Conservation (phyloP, 2,888 invertebrate species). For the Laspeyria flexula region DNA sequence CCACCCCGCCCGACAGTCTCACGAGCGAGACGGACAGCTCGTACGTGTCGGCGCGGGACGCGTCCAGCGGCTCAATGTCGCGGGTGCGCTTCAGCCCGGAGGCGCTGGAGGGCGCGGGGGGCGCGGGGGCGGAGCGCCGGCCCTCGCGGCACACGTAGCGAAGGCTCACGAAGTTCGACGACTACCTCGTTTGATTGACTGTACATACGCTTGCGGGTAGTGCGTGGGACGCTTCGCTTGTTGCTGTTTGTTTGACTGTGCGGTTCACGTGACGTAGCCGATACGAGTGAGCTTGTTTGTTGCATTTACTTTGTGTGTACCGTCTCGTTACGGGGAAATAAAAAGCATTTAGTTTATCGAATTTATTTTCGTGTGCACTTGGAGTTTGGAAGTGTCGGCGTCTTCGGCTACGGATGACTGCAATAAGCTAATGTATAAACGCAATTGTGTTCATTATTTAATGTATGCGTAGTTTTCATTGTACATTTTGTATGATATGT, state of each 20-base stretch:
- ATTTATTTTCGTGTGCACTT: too few species aligned
- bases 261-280: conserved; percentile 33
- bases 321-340: too few species aligned
- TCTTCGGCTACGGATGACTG: conserved; percentile 44
- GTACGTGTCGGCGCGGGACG: conserved; percentile 94
- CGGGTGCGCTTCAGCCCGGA: conserved; percentile 93
- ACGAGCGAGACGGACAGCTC: conserved; percentile 94
- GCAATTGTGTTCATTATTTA: conserved; percentile 79
- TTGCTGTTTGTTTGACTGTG: conserved; percentile 23
- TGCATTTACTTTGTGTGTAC: conserved; percentile 20
- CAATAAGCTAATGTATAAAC: conserved; percentile 61
- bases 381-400: conserved; percentile 23
- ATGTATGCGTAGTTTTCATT: conserved; percentile 61
- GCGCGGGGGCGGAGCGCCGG: conserved; percentile 45
- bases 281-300: conserved; percentile 10
- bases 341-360: conserved; percentile 3
- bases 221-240: conserved; percentile 60
- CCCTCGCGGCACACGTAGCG: conserved; percentile 76
- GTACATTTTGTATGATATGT: conserved; percentile 71
- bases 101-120: conserved; percentile 84
- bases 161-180: conserved; percentile 79
- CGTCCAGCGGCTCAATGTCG: conserved; percentile 88
- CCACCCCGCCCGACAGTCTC: conserved; percentile 94
- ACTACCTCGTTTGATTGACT: conserved; percentile 76
- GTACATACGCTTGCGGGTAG: conserved; percentile 60